A percentile compares a stretch with the other conserved stretches of the same genome.
Conservation (phyloP, 1,140 invertebrate species). For the Sycophaga agraensis region DNA sequence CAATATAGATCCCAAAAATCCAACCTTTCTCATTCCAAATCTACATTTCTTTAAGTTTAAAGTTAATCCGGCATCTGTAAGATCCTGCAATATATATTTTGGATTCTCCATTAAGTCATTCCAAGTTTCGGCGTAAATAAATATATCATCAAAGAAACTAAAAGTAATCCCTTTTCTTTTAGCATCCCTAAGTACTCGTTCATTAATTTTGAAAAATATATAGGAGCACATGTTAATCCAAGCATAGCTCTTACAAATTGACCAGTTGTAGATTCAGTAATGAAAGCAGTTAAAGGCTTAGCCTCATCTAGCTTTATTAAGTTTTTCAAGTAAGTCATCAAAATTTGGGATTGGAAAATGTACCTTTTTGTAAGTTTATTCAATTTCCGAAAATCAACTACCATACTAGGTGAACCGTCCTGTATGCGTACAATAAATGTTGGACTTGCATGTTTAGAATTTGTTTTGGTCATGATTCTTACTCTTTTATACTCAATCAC, state of each 20-base stretch:
- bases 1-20: neutral
- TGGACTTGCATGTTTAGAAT: conserved; percentile 38
- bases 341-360: conserved; percentile 13
- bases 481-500: conserved; percentile 18
- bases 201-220: conserved; percentile 24
- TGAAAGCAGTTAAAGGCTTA: conserved; percentile 6
- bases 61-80: conserved; percentile 34
- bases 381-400: conserved; percentile 37
- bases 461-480: conserved; percentile 13
- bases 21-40: neutral
- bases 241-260: conserved; percentile 8
- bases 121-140: conserved; percentile 28
- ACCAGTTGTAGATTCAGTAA: neutral
- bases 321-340: conserved; percentile 1
- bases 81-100: conserved; percentile 29
- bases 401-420: conserved; percentile 29
- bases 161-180: neutral
- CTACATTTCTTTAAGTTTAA: conserved; percentile 4
- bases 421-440: conserved; percentile 37
- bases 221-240: conserved; percentile 1
- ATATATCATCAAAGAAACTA: conserved; percentile 37
- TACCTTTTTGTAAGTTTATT: neutral
- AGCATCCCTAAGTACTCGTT: neutral
- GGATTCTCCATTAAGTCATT: conserved; percentile 32
- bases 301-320: neutral